Evolutionary conservation across 2,797 vertebrate genomes (phyloP).

Genomic region (Manis javanica): DNA sequence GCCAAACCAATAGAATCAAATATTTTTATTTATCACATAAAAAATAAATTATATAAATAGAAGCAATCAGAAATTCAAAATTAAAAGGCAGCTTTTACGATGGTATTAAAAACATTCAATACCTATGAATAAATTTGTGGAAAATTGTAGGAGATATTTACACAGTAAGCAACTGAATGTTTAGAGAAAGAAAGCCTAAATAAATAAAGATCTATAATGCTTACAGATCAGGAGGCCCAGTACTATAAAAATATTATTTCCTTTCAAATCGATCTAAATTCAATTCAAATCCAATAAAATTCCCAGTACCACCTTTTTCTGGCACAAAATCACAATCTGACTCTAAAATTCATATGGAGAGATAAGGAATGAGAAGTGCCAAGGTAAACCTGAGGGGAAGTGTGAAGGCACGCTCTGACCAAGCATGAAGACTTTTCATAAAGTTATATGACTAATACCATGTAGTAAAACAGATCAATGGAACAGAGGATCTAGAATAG

Average conservation of each 20-base stretch:
- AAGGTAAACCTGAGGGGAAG: not conserved
- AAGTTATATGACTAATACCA: not conserved
- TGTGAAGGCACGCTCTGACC: not conserved
- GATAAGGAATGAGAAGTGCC: not conserved
- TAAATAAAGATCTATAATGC: not conserved
- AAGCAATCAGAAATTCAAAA: not conserved
- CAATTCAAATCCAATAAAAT: not conserved
- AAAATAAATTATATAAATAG: not conserved
- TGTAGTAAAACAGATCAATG: not conserved
- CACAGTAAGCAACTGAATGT: not conserved
- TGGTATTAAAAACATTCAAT: not conserved
- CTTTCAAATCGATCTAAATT: not conserved
- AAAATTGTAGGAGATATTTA: not conserved
- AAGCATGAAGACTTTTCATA: not conserved
- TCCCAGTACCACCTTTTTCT: not conserved
- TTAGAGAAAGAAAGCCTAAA: not conserved
- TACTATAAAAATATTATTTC: not conserved
- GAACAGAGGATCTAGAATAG: not conserved
- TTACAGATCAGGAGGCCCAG: not conserved
- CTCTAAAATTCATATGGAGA: slow-evolving; percentile 26
- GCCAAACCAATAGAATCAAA: not conserved
- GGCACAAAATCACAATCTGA: not conserved
- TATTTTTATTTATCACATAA: not conserved
- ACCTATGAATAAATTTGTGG: not conserved
- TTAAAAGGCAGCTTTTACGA: slow-evolving; percentile 22